Evolutionary conservation across 2,113 vertebrate genomes (phyloP).

Genomic region (Oreocharis arfaki): DNA sequence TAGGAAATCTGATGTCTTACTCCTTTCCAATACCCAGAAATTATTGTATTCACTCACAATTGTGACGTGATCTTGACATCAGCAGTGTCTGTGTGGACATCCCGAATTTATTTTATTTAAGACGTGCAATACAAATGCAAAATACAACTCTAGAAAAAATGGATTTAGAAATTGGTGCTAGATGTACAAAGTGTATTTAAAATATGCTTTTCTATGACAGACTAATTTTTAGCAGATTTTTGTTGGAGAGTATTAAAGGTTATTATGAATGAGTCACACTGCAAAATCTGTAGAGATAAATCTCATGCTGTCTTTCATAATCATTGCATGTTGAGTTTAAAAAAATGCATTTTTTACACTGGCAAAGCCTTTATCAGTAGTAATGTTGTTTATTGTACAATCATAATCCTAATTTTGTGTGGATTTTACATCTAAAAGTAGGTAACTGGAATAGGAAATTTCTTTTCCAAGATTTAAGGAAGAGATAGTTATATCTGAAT

Average conservation of each 20-base stretch:
- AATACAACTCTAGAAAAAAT: background rate
- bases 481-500: background rate
- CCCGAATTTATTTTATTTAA: background rate
- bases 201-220: background rate
- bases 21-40: background rate
- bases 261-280: background rate
- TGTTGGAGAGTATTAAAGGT: background rate
- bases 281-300: background rate
- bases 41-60: background rate
- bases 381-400: background rate
- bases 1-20: background rate
- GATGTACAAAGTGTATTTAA: background rate
- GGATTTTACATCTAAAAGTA: background rate
- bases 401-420: background rate
- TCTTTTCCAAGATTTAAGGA: background rate
- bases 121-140: background rate
- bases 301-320: background rate
- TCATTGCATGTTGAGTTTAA: background rate
- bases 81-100: background rate
- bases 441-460: background rate
- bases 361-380: background rate
- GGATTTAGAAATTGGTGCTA: background rate
- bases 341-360: background rate
- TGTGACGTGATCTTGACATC: background rate
- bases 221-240: background rate